Percentiles rank a stretch among this genome's conserved stretches.
phyloP scores from a whole-genome alignment of 2,797 vertebrate genomes.

The Mus spretus region DNA sequence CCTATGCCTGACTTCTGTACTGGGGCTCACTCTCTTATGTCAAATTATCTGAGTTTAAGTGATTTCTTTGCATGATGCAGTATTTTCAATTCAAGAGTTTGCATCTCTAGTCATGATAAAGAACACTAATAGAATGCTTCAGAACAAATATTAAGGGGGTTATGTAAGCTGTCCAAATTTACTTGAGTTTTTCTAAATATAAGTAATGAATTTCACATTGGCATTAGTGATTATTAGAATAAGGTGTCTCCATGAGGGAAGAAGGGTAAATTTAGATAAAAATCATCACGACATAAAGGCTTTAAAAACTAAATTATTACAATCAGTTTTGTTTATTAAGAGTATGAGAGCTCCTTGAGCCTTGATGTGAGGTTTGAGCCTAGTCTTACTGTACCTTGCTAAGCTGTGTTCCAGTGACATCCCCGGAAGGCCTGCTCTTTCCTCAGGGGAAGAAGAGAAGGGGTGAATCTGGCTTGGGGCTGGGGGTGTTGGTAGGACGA shows the following conservation, averaged over 20 bases:
- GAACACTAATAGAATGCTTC: conserved; percentile 7
- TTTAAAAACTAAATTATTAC: conserved; percentile 51
- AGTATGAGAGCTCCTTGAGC: not conserved
- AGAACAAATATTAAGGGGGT: not conserved
- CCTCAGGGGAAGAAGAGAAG: not conserved
- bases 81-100: conserved; percentile 53
- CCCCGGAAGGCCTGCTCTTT: not conserved
- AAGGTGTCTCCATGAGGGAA: not conserved
- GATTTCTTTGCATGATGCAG: not conserved
- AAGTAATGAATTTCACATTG: conserved; percentile 37
- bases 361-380: not conserved
- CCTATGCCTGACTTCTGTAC: conserved; percentile 17
- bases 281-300: not conserved
- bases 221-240: not conserved
- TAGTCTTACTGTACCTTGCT: not conserved
- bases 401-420: not conserved
- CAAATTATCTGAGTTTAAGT: conserved; percentile 62
- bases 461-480: not conserved
- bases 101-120: conserved; percentile 9
- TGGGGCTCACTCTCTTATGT: not conserved
- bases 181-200: not conserved
- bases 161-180: not conserved
- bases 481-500: not conserved
- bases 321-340: not conserved
- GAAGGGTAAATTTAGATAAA: not conserved